Evolutionary conservation across 2,888 invertebrate species (phyloP).

Genomic region (Rutpela maculata): DNA sequence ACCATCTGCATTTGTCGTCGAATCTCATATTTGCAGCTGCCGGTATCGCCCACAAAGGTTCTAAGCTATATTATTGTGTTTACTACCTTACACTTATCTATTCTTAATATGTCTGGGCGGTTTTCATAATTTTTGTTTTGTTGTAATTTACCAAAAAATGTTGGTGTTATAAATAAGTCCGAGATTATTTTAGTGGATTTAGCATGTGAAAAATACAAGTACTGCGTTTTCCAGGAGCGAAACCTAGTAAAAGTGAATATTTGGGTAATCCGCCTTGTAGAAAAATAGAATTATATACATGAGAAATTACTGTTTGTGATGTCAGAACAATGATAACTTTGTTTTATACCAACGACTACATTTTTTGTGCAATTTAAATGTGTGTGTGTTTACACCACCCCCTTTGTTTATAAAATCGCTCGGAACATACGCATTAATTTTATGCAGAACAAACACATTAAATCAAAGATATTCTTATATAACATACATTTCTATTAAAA

Average conservation of each 20-base stretch:
- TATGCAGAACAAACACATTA: conserved; percentile 57
- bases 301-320: conserved; percentile 16
- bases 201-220: no score
- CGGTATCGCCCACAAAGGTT: no score
- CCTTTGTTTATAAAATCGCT: conserved; percentile 51
- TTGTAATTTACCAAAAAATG: no score
- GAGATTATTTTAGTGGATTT: no score
- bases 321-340: neutral
- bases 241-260: neutral
- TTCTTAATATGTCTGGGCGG: no score
- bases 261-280: neutral
- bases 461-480: conserved; percentile 57
- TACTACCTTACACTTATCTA: no score
- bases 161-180: no score
- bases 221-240: no score
- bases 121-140: no score
- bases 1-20: no score
- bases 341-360: neutral
- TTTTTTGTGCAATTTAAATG: conserved; percentile 20
- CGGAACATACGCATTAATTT: conserved; percentile 55
- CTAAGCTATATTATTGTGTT: no score
- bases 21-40: no score
- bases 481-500: conserved; percentile 53
- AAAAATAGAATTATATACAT: neutral
- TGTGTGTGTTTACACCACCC: conserved; percentile 44